Evolutionary conservation across 2,888 invertebrate genomes (phyloP).

Genomic region (Xylota sylvarum): DNA sequence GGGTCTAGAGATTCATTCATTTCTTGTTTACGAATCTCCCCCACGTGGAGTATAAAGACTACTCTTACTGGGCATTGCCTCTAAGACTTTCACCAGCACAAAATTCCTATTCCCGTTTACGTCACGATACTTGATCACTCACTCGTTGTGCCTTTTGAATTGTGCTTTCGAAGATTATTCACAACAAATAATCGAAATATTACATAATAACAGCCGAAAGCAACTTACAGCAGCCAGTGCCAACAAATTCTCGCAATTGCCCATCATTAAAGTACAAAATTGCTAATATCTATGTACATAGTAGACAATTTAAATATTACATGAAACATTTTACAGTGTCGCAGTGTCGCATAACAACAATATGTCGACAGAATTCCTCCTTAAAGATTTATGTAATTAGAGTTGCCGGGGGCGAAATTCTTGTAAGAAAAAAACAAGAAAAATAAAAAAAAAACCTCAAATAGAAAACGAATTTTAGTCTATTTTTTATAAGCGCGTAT

Average conservation of each 20-base stretch:
- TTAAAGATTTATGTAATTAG: slow-evolving; percentile 53
- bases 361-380: slow-evolving; percentile 54
- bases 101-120: slow-evolving; percentile 8
- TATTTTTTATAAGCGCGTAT: background rate
- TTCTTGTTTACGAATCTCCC: slow-evolving; percentile 30
- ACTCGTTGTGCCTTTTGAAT: no score
- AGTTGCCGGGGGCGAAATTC: slow-evolving; percentile 26
- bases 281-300: no score
- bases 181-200: slow-evolving; percentile 26
- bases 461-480: slow-evolving; percentile 10
- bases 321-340: slow-evolving; percentile 6
- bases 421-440: background rate
- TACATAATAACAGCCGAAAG: slow-evolving; percentile 39
- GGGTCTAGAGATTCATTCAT: background rate
- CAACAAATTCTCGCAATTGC: slow-evolving; percentile 20
- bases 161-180: no score
- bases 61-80: background rate
- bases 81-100: background rate
- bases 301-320: slow-evolving; percentile 14
- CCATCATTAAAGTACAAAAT: slow-evolving; percentile 8
- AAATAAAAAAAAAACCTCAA: background rate
- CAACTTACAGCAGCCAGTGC: slow-evolving; percentile 5
- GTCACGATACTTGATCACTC: no score
- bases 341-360: slow-evolving; percentile 60
- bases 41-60: slow-evolving; percentile 2